phyloP scores from a whole-genome alignment of 2,797 vertebrate genomes.

The Mormyrops attenuatus region DNA sequence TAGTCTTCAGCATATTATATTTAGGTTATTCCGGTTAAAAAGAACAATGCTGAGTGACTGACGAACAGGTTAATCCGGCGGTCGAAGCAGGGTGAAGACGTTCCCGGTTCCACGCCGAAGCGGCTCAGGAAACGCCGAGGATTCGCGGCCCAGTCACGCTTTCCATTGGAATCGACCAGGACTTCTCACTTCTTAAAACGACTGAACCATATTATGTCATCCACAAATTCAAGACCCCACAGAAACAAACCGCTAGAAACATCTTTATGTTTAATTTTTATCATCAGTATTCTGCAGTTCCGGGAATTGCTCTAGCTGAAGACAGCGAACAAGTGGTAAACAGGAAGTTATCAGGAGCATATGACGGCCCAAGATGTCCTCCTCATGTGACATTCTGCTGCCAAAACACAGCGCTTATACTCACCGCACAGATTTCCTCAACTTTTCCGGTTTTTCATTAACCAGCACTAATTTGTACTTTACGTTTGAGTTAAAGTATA shows the following conservation, averaged over 20 bases:
- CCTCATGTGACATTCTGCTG: not conserved
- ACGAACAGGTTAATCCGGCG: not conserved
- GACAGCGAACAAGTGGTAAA: slow-evolving; percentile 55
- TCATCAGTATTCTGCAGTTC: not conserved
- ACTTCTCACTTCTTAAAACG: slow-evolving; percentile 6
- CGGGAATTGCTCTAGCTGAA: slow-evolving; percentile 35
- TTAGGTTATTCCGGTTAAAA: not conserved
- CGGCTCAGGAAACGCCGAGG: slow-evolving; percentile 51
- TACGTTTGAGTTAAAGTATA: not conserved
- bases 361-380: slow-evolving; percentile 43
- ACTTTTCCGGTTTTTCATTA: not conserved
- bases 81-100: not conserved
- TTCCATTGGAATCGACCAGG: slow-evolving; percentile 48
- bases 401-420: not conserved
- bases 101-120: not conserved
- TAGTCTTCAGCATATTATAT: not conserved
- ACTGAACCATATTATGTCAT: not conserved
- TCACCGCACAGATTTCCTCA: not conserved
- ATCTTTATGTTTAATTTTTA: not conserved
- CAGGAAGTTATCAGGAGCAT: slow-evolving; percentile 59
- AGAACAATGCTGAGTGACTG: not conserved
- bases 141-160: slow-evolving; percentile 52
- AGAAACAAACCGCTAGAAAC: not conserved
- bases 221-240: not conserved
- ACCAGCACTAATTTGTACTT: not conserved